phyloP scores from a whole-genome alignment of 2,113 vertebrate species.

The Bucco capensis region DNA sequence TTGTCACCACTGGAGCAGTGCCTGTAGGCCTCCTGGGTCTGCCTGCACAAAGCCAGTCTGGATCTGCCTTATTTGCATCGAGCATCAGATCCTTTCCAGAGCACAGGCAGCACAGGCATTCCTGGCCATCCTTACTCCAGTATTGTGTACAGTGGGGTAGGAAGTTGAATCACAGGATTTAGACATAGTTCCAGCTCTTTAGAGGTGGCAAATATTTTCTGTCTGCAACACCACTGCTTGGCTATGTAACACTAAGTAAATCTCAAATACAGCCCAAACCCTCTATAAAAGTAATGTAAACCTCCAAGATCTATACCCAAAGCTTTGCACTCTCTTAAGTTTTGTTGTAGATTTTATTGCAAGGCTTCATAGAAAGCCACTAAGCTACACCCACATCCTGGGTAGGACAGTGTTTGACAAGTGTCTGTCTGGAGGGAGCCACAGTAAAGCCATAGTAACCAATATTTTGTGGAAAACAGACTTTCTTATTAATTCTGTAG shows the following conservation, averaged over 20 bases:
- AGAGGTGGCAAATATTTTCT: not conserved
- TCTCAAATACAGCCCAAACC: conserved; percentile 13
- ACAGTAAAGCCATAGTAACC: conserved; percentile 14
- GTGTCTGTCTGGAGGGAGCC: conserved; percentile 20
- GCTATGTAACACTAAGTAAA: not conserved
- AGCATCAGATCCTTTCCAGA: not conserved
- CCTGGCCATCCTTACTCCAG: not conserved
- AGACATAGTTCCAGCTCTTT: not conserved
- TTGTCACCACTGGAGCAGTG: not conserved
- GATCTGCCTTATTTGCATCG: not conserved
- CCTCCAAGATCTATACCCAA: not conserved
- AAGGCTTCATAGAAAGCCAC: not conserved
- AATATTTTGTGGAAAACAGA: not conserved
- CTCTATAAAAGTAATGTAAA: conserved; percentile 36
- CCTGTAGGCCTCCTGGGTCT: not conserved
- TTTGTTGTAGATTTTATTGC: conserved; percentile 41
- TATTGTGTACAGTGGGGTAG: not conserved
- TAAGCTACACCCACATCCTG: conserved; percentile 43
- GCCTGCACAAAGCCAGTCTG: not conserved
- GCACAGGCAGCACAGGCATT: not conserved
- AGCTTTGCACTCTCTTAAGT: not conserved
- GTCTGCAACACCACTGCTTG: not conserved
- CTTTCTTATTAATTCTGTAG: not conserved
- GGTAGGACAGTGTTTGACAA: conserved; percentile 29
- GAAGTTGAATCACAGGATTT: not conserved